Conservation (phyloP, 2,888 invertebrate genomes). For the Digitonthophagus gazella region DNA sequence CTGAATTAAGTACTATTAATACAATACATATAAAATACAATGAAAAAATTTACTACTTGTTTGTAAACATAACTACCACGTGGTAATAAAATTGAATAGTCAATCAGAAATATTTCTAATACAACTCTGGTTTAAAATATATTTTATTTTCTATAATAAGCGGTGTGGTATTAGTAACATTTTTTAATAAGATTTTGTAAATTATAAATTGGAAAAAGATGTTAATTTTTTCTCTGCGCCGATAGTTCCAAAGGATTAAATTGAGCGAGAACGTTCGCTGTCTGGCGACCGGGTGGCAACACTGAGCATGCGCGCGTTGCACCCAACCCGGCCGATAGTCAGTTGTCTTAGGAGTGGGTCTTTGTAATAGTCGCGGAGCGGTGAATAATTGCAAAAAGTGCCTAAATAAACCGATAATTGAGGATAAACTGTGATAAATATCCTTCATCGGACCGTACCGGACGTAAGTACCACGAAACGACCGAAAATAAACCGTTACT, state of each 20-base stretch:
- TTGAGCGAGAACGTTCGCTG: not conserved
- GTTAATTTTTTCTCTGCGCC: not conserved
- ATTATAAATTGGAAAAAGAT: not conserved
- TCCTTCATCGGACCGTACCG: conserved; percentile 3
- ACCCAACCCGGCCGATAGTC: conserved; percentile 33
- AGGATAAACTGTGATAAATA: conserved; percentile 26
- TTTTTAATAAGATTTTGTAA: not conserved
- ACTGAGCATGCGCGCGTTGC: conserved; percentile 28
- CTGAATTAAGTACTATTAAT: too few relatives aligned
- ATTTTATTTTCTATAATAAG: too few relatives aligned
- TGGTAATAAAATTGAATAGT: too few relatives aligned
- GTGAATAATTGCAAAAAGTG: conserved; percentile 27
- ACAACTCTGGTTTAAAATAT: too few relatives aligned
- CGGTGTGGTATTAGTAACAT: not conserved
- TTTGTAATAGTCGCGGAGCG: conserved; percentile 28
- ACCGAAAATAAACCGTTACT: conserved; percentile 10
- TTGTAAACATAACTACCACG: too few relatives aligned
- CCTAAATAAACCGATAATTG: conserved; percentile 27
- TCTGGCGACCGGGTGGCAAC: conserved; percentile 6
- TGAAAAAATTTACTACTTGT: too few relatives aligned
- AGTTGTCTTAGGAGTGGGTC: conserved; percentile 34
- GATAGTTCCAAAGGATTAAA: not conserved
- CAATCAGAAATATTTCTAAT: too few relatives aligned
- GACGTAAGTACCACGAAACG: not conserved
- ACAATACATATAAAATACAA: too few relatives aligned